Evolutionary conservation across 2,888 invertebrate species (phyloP), one percentile per base, ranked within the genome.

Genomic region (Gisinianus flammeolus): DNA sequence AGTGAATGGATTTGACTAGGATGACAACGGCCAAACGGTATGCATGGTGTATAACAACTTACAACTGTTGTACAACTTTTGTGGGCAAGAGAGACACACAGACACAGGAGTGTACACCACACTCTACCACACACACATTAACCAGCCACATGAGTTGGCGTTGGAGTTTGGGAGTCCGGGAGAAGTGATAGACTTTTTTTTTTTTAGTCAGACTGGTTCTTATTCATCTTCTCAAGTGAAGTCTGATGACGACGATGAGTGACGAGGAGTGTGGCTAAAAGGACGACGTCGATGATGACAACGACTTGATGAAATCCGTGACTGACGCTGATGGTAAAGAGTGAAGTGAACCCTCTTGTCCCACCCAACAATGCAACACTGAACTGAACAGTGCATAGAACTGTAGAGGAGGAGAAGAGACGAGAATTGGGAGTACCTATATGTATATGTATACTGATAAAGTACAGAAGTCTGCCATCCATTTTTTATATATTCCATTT

Each of bases 1-100:
- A 62, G 67, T 74, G 66, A 77, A 79, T 77, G 67, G 76, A 73
- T 76, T 73, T 79, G 79, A 77, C 77, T 77, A 66, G 54, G 69
- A 62, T 62, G 62, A 62, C 62, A 62, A 62, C 62, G 62, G 62
- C 62, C 62, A 62, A 19, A 26, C 62, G 12, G 26, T 62, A 26
- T 62, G 62, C 26, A 26, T 26, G 24, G 0, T 6, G 24, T 64
- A 6, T 64, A 64, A 16, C 28, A 28, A 2, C 4, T 44, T 35
- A 35, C 35, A 35, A 35, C 44, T 16, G 44, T 44, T 6, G 44
- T 6, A 2, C 44, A 44, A 44, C 44, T 4, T 2, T 44, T 44
- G 44, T 44, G 44, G 3, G 12, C 44, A 44, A 44, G 19, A 44
- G n/a, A n/a, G n/a, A n/a, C n/a, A n/a, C n/a, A n/a, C n/a, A n/a